These are phyloP conservation scores for Drosophila siamana DNA, from an alignment of 2,888 invertebrate species.

Conservation along the genomic window DNA sequence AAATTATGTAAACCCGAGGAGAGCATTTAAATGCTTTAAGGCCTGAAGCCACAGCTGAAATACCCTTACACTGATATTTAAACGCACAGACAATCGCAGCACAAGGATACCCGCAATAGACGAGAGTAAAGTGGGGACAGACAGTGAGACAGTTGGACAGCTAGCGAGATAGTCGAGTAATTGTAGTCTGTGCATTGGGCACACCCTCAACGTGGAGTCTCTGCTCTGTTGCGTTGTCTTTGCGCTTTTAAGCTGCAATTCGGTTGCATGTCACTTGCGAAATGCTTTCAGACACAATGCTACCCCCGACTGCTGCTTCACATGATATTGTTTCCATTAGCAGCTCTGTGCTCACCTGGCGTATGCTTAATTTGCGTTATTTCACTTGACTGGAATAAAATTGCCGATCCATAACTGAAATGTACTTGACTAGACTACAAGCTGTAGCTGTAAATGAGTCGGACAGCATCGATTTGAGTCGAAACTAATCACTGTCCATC, in stretches of 20 bases:
- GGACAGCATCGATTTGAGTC: neutral
- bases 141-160: constrained; percentile 23
- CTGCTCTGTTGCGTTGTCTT: constrained; percentile 41
- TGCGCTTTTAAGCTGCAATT: constrained; percentile 74
- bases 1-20: constrained; percentile 70
- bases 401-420: neutral
- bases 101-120: neutral
- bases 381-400: constrained; percentile 20
- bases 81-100: neutral
- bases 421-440: constrained; percentile 2
- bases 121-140: neutral
- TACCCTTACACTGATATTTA: constrained; percentile 22
- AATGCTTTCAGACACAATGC: constrained; percentile 75
- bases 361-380: constrained; percentile 57
- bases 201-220: constrained; percentile 31
- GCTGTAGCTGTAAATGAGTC: neutral
- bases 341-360: constrained; percentile 50
- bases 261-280: constrained; percentile 74
- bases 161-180: constrained; percentile 23
- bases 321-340: constrained; percentile 62
- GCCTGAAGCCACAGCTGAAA: neutral
- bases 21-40: neutral
- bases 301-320: constrained; percentile 49
- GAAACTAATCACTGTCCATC: neutral
- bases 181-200: constrained; percentile 31